These are phyloP conservation scores for Melanargia galathea DNA, from an alignment of 2,888 invertebrate genomes.

Conservation along the genomic window DNA sequence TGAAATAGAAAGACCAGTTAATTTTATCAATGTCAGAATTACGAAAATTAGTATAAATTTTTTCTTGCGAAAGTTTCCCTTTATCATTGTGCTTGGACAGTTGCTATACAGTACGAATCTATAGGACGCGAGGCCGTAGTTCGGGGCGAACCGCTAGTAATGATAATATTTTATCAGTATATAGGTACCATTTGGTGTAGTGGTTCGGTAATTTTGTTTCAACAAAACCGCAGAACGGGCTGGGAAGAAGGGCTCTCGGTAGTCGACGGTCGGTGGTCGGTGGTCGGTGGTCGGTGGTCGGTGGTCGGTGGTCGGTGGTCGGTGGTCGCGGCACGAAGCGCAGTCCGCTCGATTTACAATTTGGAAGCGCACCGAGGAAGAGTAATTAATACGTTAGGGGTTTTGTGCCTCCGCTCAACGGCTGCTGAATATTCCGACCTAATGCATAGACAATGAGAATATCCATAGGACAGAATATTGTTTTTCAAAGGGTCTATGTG, in stretches of 20 bases:
- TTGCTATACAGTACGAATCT: too few relatives aligned
- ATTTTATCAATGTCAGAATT: too few relatives aligned
- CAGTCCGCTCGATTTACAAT: slow-evolving; percentile 12
- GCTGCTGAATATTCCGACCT: not conserved
- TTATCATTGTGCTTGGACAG: too few relatives aligned
- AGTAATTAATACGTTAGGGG: slow-evolving; percentile 22
- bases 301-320: not conserved
- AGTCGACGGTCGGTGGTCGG: not conserved
- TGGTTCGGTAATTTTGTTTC: slow-evolving; percentile 6
- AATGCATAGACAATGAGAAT: slow-evolving; percentile 5
- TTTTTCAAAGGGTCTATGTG: not conserved
- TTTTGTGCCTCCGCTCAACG: slow-evolving; percentile 1
- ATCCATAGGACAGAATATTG: slow-evolving; percentile 4
- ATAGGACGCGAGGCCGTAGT: too few relatives aligned
- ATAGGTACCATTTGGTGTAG: not conserved
- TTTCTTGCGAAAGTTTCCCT: too few relatives aligned
- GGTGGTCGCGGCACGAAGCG: not conserved
- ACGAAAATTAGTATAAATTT: too few relatives aligned
- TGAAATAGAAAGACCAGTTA: too few relatives aligned
- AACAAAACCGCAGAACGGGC: slow-evolving; percentile 16
- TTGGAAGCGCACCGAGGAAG: slow-evolving; percentile 2
- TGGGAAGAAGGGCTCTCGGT: too few relatives aligned
- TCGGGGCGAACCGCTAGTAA: too few relatives aligned
- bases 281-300: not conserved
- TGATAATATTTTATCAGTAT: not conserved